Percentiles rank a stretch among this genome's conserved stretches.
Evolutionary conservation across 2,888 invertebrate species (phyloP).

Genomic region (Cheilosia vernalis): DNA sequence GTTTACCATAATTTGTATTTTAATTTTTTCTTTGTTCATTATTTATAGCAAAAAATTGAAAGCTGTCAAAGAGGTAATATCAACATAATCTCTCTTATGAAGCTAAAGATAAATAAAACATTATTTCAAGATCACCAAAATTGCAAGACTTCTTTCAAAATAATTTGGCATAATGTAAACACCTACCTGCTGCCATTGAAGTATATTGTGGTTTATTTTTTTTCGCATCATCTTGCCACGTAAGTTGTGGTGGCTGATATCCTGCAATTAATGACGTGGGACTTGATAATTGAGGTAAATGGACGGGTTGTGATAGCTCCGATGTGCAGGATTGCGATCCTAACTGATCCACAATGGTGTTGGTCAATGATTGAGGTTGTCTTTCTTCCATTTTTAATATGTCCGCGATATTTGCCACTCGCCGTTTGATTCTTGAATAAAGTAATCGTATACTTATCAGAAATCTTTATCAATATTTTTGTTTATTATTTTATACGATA

Average conservation of each 20-base stretch:
- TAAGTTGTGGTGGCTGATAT: neutral
- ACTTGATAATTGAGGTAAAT: neutral
- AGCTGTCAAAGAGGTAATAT: neutral
- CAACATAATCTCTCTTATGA: no score
- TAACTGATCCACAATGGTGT: neutral
- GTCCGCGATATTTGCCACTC: neutral
- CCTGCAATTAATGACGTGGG: neutral
- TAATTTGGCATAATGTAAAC: neutral
- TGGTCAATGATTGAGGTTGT: neutral
- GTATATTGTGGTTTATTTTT: constrained; percentile 40
- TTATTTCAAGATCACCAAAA: neutral
- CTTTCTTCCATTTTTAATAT: neutral
- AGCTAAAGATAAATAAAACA: neutral
- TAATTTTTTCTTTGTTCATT: no score
- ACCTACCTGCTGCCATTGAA: constrained; percentile 47
- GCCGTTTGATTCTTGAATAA: constrained; percentile 2
- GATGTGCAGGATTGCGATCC: neutral
- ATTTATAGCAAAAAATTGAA: neutral
- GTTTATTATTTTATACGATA: neutral
- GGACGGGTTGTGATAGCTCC: neutral
- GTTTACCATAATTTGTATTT: no score
- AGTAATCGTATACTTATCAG: constrained; percentile 6
- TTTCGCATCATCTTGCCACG: constrained; percentile 29
- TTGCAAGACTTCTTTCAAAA: neutral
- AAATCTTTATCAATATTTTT: constrained; percentile 9